Percentiles rank a stretch among this genome's conserved stretches.
These are phyloP conservation scores for Acrocephalus kingi DNA, from an alignment of 2,113 vertebrate genomes.

Conservation along the genomic window DNA sequence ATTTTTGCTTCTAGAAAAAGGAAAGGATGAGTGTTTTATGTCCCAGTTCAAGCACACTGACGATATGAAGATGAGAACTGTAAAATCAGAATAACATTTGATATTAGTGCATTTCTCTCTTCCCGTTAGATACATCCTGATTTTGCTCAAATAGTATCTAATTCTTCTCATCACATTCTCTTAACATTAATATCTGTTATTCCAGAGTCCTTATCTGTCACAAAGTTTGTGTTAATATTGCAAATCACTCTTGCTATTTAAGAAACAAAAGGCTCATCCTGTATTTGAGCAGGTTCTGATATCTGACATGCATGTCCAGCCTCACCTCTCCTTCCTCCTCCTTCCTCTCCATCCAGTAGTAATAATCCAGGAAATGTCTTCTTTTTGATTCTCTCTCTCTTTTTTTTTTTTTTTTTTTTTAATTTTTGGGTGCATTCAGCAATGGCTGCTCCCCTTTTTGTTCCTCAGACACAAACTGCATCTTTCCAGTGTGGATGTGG, in stretches of 20 bases:
- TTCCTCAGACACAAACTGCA: neutral
- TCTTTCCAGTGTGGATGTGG: constrained; percentile 25
- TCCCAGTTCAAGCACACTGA: neutral
- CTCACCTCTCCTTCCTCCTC: neutral
- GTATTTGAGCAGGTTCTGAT: neutral
- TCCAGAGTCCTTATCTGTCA: neutral
- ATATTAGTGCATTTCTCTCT: neutral
- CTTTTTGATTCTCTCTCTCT: neutral
- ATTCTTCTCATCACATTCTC: neutral
- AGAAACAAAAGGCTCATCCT: neutral
- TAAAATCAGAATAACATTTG: neutral
- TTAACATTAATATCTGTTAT: neutral
- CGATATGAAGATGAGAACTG: neutral
- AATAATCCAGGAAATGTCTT: neutral
- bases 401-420: too few species aligned
- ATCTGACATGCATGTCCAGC: neutral
- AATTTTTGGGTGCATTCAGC: neutral
- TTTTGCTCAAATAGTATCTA: neutral
- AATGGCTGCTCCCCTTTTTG: constrained; percentile 12
- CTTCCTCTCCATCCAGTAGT: neutral
- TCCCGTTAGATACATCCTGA: rapidly evolving
- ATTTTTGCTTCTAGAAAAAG: neutral
- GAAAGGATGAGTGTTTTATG: neutral
- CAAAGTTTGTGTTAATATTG: neutral
- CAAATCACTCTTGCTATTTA: neutral